phyloP scores from a whole-genome alignment of 2,113 vertebrate genomes.

The Pteruthius melanotis region DNA sequence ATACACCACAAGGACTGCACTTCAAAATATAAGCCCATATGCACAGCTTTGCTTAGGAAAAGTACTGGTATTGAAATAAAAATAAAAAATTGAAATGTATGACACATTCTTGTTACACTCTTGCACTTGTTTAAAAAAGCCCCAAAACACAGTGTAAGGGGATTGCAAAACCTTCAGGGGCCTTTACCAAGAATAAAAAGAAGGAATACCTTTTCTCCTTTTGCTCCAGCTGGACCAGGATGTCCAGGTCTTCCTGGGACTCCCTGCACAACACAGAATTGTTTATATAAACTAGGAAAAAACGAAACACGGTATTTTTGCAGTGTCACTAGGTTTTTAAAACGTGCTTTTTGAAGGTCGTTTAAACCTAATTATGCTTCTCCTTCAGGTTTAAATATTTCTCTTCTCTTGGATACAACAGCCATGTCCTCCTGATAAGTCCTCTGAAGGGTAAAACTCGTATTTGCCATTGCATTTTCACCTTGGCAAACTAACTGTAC shows the following conservation, averaged over 20 bases:
- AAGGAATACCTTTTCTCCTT: constrained; percentile 79
- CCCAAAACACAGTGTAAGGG: neutral
- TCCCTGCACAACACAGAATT: constrained; percentile 77
- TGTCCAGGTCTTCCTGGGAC: constrained; percentile 84
- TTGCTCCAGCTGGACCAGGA: constrained; percentile 70
- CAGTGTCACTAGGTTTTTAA: neutral
- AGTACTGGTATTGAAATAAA: neutral
- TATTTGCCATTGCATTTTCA: constrained; percentile 44
- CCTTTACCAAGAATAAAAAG: neutral
- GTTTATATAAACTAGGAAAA: constrained; percentile 10
- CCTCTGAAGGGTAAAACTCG: constrained; percentile 35
- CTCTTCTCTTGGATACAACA: constrained; percentile 33
- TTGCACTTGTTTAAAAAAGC: neutral
- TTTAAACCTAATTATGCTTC: constrained; percentile 42
- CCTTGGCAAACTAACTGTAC: constrained; percentile 39
- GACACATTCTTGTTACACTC: neutral
- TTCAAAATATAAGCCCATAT: neutral
- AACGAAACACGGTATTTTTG: neutral
- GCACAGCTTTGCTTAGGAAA: neutral
- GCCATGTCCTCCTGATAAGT: constrained; percentile 45
- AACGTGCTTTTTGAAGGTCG: constrained; percentile 39
- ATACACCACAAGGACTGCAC: neutral
- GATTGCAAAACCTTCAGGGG: neutral
- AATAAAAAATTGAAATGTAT: neutral
- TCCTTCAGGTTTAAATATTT: constrained; percentile 37